Evolutionary conservation across 64 coral and sea anemone species (phyloP).

Genomic region (Cladopsammia gracilis): DNA sequence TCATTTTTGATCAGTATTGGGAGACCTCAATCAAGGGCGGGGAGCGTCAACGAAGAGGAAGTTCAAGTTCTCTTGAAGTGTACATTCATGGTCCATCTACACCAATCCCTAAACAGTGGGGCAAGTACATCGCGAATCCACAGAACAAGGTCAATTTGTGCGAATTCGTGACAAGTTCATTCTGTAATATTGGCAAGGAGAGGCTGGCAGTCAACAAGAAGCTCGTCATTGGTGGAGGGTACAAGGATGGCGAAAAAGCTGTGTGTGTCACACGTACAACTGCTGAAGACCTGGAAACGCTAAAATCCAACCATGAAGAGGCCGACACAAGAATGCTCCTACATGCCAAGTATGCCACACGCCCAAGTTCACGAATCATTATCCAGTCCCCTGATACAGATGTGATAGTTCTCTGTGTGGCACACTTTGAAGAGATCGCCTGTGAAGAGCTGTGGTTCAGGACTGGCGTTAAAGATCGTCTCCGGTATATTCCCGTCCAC

Average conservation of each 20-base stretch:
- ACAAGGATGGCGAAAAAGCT: not conserved
- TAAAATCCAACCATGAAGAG: constrained; percentile 58
- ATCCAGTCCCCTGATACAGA: constrained; percentile 66
- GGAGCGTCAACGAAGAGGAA: constrained; percentile 34
- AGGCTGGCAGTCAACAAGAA: not conserved
- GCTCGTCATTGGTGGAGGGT: constrained; percentile 30
- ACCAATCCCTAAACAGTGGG: constrained; percentile 84
- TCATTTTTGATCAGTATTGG: constrained; percentile 73
- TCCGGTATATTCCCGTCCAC: constrained; percentile 49
- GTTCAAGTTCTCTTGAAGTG: constrained; percentile 40
- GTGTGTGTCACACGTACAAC: not conserved
- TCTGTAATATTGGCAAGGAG: not conserved
- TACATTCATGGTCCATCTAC: constrained; percentile 39
- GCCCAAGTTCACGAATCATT: not conserved
- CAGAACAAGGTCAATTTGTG: constrained; percentile 28
- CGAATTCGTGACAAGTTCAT: not conserved
- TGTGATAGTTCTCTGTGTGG: constrained; percentile 25
- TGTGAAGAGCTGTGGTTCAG: constrained; percentile 40
- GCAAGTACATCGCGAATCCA: constrained; percentile 11
- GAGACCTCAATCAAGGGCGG: constrained; percentile 47
- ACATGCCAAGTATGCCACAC: constrained; percentile 22
- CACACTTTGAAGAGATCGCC: not conserved
- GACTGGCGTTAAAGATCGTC: constrained; percentile 31
- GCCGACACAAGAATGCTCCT: constrained; percentile 66
- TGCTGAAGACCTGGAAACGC: not conserved